phyloP scores from a whole-genome alignment of 1,140 invertebrate species.

The Elymnias hypermnestra region DNA sequence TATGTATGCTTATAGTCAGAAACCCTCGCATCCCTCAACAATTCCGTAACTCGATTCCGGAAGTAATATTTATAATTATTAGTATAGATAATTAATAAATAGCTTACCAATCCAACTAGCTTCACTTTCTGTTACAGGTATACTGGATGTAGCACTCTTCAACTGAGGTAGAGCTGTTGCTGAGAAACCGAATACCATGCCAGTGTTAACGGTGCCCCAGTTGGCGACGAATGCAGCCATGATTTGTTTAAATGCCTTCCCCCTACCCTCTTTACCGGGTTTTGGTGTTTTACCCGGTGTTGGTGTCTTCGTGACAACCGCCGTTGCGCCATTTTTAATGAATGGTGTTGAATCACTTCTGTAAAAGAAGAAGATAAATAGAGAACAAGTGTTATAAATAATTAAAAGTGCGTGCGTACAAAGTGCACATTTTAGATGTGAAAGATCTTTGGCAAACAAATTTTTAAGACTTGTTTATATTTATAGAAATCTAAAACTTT shows the following conservation, averaged over 20 bases:
- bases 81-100: too few relatives aligned
- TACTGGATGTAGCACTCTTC: slow-evolving; percentile 70
- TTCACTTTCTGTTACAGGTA: slow-evolving; percentile 78
- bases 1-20: too few relatives aligned
- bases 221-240: slow-evolving; percentile 80
- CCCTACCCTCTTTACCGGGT: slow-evolving; percentile 55
- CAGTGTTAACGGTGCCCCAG: slow-evolving; percentile 83
- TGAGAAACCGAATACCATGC: slow-evolving; percentile 84
- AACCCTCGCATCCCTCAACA: too few relatives aligned
- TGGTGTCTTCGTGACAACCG: slow-evolving; percentile 37
- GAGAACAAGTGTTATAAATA: too few relatives aligned
- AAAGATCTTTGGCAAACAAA: too few relatives aligned
- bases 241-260: slow-evolving; percentile 78
- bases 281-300: slow-evolving; percentile 31
- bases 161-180: slow-evolving; percentile 83
- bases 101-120: slow-evolving; percentile 85
- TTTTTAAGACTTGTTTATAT: too few relatives aligned
- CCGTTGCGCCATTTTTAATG: slow-evolving; percentile 45
- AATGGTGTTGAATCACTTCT: slow-evolving; percentile 61
- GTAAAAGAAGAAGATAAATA: slow-evolving; percentile 17
- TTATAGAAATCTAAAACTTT: background rate
- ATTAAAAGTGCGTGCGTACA: too few relatives aligned
- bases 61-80: too few relatives aligned
- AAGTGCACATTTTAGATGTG: too few relatives aligned
- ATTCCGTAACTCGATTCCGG: too few relatives aligned